phyloP scores from a whole-genome alignment of 1,140 invertebrate species.

The Yoshiicerus persimilis region DNA sequence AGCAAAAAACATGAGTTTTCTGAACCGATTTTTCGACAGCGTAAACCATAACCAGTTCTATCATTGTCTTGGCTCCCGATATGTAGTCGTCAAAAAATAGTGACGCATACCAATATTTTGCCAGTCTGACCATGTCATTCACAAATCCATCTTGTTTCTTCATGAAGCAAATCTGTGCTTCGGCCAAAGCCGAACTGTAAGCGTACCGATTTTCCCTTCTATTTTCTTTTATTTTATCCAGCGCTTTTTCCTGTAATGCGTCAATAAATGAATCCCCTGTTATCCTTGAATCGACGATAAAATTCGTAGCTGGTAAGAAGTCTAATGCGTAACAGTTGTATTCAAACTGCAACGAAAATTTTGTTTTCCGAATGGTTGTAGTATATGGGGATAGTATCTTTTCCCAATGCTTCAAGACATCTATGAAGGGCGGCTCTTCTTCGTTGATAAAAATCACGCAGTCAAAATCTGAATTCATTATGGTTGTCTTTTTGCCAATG shows the following conservation, averaged over 20 bases:
- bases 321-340: not conserved
- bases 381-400: not conserved
- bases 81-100: not conserved
- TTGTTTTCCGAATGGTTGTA: not conserved
- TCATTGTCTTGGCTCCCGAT: not conserved
- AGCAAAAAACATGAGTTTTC: not conserved
- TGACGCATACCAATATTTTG: not conserved
- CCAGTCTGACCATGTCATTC: not conserved
- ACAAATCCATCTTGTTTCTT: not conserved
- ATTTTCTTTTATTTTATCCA: not conserved
- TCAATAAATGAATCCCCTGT: not conserved
- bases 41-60: not conserved
- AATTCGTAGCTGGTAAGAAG: not conserved
- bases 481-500: not conserved
- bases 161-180: not conserved
- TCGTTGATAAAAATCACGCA: not conserved
- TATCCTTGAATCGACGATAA: not conserved
- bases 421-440: not conserved
- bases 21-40: not conserved
- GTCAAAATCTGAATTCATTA: not conserved
- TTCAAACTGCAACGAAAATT: not conserved
- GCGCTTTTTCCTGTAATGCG: not conserved
- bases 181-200: not conserved
- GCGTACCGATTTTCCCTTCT: not conserved
- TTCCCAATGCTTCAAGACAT: not conserved